These are phyloP conservation scores for Trididemnum clinides DNA, from an alignment of 23 tunicate genomes.

Conservation along the genomic window DNA sequence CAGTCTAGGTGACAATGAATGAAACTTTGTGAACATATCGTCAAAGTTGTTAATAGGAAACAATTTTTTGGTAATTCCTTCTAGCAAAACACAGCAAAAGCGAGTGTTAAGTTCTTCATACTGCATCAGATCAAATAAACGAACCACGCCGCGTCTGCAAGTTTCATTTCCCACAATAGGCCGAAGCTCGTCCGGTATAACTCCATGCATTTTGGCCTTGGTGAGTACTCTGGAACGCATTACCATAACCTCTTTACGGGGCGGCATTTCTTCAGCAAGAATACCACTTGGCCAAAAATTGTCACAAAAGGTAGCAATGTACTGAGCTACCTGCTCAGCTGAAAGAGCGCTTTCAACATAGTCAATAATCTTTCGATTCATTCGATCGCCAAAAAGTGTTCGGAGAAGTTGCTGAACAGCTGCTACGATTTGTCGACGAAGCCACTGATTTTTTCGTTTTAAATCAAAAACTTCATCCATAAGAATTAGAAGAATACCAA, in stretches of 20 bases:
- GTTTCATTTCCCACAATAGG: conserved; percentile 88
- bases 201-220: conserved; percentile 88
- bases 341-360: conserved; percentile 83
- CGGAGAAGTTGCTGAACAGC: conserved; percentile 80
- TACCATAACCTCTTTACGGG: conserved; percentile 26
- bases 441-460: conserved; percentile 86
- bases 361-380: conserved; percentile 85
- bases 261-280: conserved; percentile 65
- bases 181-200: conserved; percentile 85
- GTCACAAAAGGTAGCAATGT: conserved; percentile 62
- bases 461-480: conserved; percentile 95
- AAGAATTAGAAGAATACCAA: conserved; percentile 71
- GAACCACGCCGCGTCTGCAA: conserved; percentile 75
- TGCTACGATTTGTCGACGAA: conserved; percentile 80
- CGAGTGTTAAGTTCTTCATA: conserved; percentile 60
- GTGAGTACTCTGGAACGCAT: conserved; percentile 88
- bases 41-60: conserved; percentile 78
- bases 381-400: conserved; percentile 80
- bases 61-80: conserved; percentile 54
- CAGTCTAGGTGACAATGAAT: conserved; percentile 74
- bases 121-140: conserved; percentile 78
- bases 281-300: conserved; percentile 88
- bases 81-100: conserved; percentile 75
- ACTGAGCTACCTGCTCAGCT: conserved; percentile 73
- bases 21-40: conserved; percentile 70